Base-by-base conservation (phyloP, 1,140 invertebrate species). In the Megalonaias nervosa region DNA sequence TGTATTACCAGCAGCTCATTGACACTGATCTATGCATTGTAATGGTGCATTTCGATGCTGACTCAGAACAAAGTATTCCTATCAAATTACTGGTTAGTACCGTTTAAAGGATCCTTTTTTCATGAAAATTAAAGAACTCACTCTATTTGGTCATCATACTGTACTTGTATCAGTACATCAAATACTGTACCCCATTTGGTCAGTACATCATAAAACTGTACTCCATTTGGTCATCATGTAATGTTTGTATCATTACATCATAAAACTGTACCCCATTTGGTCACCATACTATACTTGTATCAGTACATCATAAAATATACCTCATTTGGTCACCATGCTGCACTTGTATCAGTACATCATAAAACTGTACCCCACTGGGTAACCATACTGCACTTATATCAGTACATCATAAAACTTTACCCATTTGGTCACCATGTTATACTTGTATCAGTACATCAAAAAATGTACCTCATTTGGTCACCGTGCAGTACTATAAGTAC, bases 11-110 rank as follows among this genome's bases (percentile, higher is more conserved):
- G 48, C 31, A 59, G 31, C 23, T 77, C 4, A 17, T 17, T 38
- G 75, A 70, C 64, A 71, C 75, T 55, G 72, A 58, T 57, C 57
- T 77, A 4, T 23, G 59, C 48, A 38, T 67, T 26, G 75, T 71
- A 14, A 56, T 77, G 5, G 70, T 67, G 14, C 55, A 64, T 14
- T 77, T 71, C 58, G n/a, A 66, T 11, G 65, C 68, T 15, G 75
- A 77, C 58, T 59, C 48, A 17, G 61, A 55, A 38, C 21, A 17
- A 61, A 21, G 17, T 21, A 61, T 19, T 61, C 60, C 21, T 21
- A 61, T 21, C 60, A 61, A 61, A 2, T 4, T 31, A 31, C 26
- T 31, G 26, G 26, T 31, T 31, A 31, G 26, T 31, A 31, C 26
- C 4, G 26, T 31, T 31, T 31, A 31, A 31, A 31, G 26, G 26